A percentile compares a stretch with the other conserved stretches of the same genome.
Evolutionary conservation across 2,888 invertebrate genomes (phyloP).

Genomic region (Drosophila peninsularis): DNA sequence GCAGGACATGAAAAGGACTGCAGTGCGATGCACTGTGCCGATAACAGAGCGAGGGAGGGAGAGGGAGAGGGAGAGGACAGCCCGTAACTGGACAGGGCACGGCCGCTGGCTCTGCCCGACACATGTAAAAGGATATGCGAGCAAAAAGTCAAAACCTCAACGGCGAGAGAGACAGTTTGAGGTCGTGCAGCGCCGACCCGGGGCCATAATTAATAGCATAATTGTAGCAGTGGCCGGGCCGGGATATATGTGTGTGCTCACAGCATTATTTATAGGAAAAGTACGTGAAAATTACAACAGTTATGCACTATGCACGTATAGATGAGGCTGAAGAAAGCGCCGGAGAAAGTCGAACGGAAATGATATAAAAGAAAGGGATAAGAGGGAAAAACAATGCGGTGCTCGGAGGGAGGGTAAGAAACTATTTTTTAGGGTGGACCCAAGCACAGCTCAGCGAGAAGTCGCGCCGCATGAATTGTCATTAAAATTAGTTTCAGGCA

Average conservation of each 20-base stretch:
- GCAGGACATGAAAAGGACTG: conserved; percentile 41
- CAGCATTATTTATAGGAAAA: conserved; percentile 57
- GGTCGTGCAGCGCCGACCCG: conserved; percentile 35
- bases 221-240: conserved; percentile 44
- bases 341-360: conserved; percentile 40
- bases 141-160: conserved; percentile 46
- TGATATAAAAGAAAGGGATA: conserved; percentile 14
- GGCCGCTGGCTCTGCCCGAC: conserved; percentile 1
- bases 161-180: conserved; percentile 28
- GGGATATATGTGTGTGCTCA: conserved; percentile 25
- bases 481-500: conserved; percentile 77
- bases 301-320: conserved; percentile 36
- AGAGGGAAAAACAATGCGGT: conserved; percentile 22
- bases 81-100: conserved; percentile 31
- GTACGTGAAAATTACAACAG: conserved; percentile 60
- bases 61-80: background rate
- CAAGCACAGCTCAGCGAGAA: conserved; percentile 6
- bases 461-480: conserved; percentile 73
- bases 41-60: conserved; percentile 42
- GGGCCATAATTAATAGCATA: conserved; percentile 67
- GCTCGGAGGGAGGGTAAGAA: conserved; percentile 1
- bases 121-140: conserved; percentile 40
- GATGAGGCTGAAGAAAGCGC: conserved; percentile 24
- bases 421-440: conserved; percentile 6
- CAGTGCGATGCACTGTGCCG: conserved; percentile 74